Conservation (phyloP, 1,140 invertebrate species). For the Brachionus rotundiformis region DNA sequence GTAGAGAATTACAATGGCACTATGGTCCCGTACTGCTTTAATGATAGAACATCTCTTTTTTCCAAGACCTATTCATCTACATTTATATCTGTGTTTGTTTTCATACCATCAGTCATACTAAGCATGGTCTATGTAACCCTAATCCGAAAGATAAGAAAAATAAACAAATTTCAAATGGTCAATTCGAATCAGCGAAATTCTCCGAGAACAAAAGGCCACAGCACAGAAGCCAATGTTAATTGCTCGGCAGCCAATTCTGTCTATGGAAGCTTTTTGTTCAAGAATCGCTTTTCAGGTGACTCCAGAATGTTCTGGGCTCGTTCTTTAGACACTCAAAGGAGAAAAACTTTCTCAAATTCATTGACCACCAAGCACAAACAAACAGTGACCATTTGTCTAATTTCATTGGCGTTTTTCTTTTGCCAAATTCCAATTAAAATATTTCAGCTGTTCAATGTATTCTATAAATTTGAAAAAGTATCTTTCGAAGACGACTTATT, state of each 20-base stretch:
- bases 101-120: slow-evolving; percentile 31
- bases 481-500: neutral
- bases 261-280: neutral
- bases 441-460: slow-evolving; percentile 33
- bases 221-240: neutral
- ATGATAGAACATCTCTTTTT: neutral
- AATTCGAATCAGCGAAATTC: neutral
- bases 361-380: neutral
- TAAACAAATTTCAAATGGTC: neutral
- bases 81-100: slow-evolving; percentile 24
- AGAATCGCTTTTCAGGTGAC: neutral
- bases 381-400: slow-evolving; percentile 42
- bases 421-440: slow-evolving; percentile 48
- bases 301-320: neutral
- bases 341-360: neutral
- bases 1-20: neutral
- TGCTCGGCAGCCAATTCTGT: neutral
- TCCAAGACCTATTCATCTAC: neutral
- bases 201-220: neutral
- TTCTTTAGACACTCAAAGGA: neutral
- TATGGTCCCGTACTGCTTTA: neutral
- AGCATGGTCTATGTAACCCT: neutral
- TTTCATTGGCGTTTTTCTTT: slow-evolving; percentile 47
- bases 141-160: slow-evolving; percentile 12
- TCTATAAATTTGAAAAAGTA: neutral